Evolutionary conservation across 2,797 vertebrate species (phyloP), one percentile per base, ranked within the genome.

Genomic region (Lagorchestes hirsutus): DNA sequence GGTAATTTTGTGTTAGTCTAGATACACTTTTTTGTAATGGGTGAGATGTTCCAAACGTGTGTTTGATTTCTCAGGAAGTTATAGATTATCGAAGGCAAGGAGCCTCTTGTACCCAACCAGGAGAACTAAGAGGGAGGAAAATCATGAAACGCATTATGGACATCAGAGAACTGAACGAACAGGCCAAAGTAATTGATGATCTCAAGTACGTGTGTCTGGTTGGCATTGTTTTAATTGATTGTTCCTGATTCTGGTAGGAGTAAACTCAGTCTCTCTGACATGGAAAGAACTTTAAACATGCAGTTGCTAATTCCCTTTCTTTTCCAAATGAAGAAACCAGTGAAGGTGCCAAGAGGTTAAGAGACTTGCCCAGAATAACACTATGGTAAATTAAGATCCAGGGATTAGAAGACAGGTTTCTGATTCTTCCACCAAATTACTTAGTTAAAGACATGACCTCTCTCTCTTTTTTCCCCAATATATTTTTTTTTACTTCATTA

Each of bases 181-280:
- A 99, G 98, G 99, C 99, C 93, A 99, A 99, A 99, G 99, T 99
- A 97, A 99, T 99, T 82, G 99, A 99, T 94, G 99, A 99, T 98
- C 99, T 99, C 95, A 99, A 99, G 99, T 99, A 98, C 97, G 99
- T 98, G 54, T 93, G 67, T 1, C 50, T 50, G 34, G 90, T 67
- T 93, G 95, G 9, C 16, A 22, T 96, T 57, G 50, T 74, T 62
- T 58, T 94, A 92, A 92, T 91, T 27, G 16, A 93, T 46, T 82
- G 2, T 96, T 93, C 59, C 90, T 52, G 28, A 91, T 54, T 18
- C 31, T 55, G 52, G 8, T 92, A 90, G 28, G 54, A 74, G 91
- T 91, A 91, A 91, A 94, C 87, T 55, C 54, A 57, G 46, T 22
- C 40, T 94, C 50, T 94, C 91, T 92, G 92, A 93, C 90, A 22